Base-by-base conservation (phyloP, 1,140 invertebrate genomes). In the Tigriopus japonicus region DNA sequence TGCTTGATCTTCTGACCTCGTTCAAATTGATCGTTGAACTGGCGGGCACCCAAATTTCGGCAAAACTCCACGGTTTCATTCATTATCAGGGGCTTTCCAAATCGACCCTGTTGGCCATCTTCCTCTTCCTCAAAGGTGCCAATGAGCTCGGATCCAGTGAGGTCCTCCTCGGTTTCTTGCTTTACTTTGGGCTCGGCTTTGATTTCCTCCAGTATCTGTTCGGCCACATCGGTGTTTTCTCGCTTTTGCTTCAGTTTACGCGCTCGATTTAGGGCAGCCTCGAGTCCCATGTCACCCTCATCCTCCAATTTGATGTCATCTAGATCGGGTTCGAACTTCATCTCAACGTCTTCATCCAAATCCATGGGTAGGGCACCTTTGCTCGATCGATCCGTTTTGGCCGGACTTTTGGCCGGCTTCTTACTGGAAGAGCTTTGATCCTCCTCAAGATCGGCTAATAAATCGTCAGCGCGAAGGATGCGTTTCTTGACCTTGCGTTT, bases 1-100 rank as follows among this genome's bases (percentile, higher is more conserved):
- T 35, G 28, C 28, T 35, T 35, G 28, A 35, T 35, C 28, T 35
- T 35, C 21, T 49, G n/a, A 12, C 45, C 45, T 5, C n/a, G 45
- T 6, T 19, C 9, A 19, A 54, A 60, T 51, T 60, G 40, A 43
- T 56, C 15, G 42, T 56, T 17, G 17, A 24, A 54, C 52, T n/a
- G 17, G 15, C 95, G 93, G 70, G 96, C 91, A 21, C 93, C 90
- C 1, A 98, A 75, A 42, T 89, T 92, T 64, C 93, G 79, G 71
- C 93, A 97, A 76, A 97, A 98, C 75, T 98, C 94, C 0, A 91
- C 90, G 0, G 91, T 96, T 13, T 89, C 82, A 75, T 97, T 93
- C 35, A 97, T 72, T 35, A 87, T 79, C 65, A 97, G 93, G 69
- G 6, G 62, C 15, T 68, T 64, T 3, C 28, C 28, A 35, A 35